phyloP scores from a whole-genome alignment of 2,888 invertebrate genomes.

The Anorthoa munda region DNA sequence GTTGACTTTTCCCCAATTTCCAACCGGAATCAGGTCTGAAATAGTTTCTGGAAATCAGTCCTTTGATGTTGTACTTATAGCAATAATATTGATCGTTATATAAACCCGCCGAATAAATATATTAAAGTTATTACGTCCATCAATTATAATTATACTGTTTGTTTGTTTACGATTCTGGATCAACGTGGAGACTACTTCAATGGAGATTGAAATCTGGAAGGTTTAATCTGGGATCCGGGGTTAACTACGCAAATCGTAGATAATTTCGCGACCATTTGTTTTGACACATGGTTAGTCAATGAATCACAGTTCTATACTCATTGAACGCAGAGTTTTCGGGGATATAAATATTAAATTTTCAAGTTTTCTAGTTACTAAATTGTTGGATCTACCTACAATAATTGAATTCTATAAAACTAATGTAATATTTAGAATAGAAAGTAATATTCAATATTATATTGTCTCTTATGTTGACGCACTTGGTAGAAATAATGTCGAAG shows the following conservation, averaged over 20 bases:
- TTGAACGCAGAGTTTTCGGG: neutral
- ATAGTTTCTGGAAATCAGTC: conserved; percentile 61
- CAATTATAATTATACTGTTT: conserved; percentile 81
- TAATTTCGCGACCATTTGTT: conserved; percentile 31
- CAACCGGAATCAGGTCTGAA: conserved; percentile 58
- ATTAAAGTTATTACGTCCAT: conserved; percentile 71
- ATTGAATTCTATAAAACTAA: neutral
- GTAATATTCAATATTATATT: neutral
- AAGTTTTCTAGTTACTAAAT: neutral
- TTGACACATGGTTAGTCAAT: conserved; percentile 34
- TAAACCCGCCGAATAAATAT: conserved; percentile 78
- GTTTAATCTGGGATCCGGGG: conserved; percentile 39
- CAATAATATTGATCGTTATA: conserved; percentile 82
- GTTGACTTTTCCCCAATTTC: conserved; percentile 58
- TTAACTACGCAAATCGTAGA: conserved; percentile 35
- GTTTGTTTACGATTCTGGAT: conserved; percentile 72
- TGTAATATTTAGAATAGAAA: conserved; percentile 19
- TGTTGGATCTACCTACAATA: neutral
- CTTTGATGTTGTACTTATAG: conserved; percentile 81
- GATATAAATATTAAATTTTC: neutral
- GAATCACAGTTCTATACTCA: conserved; percentile 9
- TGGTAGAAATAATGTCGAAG: neutral
- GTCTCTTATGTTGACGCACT: conserved; percentile 8
- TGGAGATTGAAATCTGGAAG: conserved; percentile 62
- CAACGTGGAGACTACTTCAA: conserved; percentile 63